Conservation (phyloP, 2,888 invertebrate genomes). For the Andrena praecox region DNA sequence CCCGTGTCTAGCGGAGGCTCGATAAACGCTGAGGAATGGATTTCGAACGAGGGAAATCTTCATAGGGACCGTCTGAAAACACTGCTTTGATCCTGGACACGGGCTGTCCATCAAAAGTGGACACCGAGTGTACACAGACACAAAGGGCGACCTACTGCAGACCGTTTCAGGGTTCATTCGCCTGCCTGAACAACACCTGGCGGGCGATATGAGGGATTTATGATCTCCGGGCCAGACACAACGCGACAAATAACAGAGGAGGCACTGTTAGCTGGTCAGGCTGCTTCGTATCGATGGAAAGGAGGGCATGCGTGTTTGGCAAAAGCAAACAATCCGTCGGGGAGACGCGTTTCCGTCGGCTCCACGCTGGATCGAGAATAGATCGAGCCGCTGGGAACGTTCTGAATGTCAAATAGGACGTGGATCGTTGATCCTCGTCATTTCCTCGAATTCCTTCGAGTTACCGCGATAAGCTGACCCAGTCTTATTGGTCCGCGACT, state of each 20-base stretch:
- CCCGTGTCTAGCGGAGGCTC: slow-evolving; percentile 45
- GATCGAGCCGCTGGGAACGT: slow-evolving; percentile 21
- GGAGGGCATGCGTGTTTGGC: slow-evolving; percentile 58
- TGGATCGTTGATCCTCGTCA: background rate
- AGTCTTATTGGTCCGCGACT: no score
- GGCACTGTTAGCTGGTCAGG: slow-evolving; percentile 16
- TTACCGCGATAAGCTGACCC: no score
- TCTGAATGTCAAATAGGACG: no score
- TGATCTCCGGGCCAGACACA: background rate
- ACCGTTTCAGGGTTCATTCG: background rate
- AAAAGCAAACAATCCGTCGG: slow-evolving; percentile 66
- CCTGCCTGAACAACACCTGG: background rate
- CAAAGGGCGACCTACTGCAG: background rate
- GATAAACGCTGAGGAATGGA: slow-evolving; percentile 67
- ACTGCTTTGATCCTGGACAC: slow-evolving; percentile 10
- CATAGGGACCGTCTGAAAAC: slow-evolving; percentile 34
- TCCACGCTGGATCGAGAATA: slow-evolving; percentile 55
- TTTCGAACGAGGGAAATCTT: slow-evolving; percentile 39
- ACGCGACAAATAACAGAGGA: slow-evolving; percentile 34
- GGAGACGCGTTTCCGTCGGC: slow-evolving; percentile 49
- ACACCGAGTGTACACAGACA: background rate
- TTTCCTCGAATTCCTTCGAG: background rate
- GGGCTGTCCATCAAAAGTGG: slow-evolving; percentile 17
- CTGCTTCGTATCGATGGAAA: slow-evolving; percentile 42
- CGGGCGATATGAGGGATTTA: background rate